A percentile compares a stretch with the other conserved stretches of the same genome.
These are phyloP conservation scores for Agrochola macilenta DNA, from an alignment of 2,888 invertebrate genomes.

Conservation along the genomic window DNA sequence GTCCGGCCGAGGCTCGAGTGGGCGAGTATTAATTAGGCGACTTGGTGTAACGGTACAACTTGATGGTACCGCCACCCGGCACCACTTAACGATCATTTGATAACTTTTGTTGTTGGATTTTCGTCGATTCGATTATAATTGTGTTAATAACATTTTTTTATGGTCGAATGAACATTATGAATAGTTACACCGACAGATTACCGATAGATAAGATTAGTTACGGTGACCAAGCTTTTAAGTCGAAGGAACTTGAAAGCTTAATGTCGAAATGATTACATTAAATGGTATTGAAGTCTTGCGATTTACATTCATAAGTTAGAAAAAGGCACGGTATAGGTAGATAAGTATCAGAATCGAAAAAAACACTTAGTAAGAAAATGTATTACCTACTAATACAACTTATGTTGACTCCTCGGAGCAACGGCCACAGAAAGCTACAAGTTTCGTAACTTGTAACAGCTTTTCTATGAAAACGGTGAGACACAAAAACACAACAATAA, in stretches of 20 bases:
- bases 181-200: conserved; percentile 72
- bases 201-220: conserved; percentile 72
- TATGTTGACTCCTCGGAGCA: neutral
- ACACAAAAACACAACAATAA: conserved; percentile 18
- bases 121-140: conserved; percentile 78
- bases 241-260: conserved; percentile 62
- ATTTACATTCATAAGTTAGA: conserved; percentile 19
- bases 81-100: conserved; percentile 84
- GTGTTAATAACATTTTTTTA: conserved; percentile 73
- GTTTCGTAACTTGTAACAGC: conserved; percentile 1
- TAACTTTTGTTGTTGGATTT: conserved; percentile 80
- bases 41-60: conserved; percentile 79
- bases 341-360: neutral
- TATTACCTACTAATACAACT: neutral
- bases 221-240: conserved; percentile 70
- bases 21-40: conserved; percentile 87
- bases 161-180: conserved; percentile 66
- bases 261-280: conserved; percentile 61
- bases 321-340: neutral
- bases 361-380: neutral
- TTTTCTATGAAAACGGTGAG: conserved; percentile 13
- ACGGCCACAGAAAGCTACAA: conserved; percentile 24
- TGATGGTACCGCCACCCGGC: conserved; percentile 68
- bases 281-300: conserved; percentile 22
- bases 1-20: conserved; percentile 74